phyloP scores from a whole-genome alignment of 2,797 vertebrate species.

The Telmatherina bonti region DNA sequence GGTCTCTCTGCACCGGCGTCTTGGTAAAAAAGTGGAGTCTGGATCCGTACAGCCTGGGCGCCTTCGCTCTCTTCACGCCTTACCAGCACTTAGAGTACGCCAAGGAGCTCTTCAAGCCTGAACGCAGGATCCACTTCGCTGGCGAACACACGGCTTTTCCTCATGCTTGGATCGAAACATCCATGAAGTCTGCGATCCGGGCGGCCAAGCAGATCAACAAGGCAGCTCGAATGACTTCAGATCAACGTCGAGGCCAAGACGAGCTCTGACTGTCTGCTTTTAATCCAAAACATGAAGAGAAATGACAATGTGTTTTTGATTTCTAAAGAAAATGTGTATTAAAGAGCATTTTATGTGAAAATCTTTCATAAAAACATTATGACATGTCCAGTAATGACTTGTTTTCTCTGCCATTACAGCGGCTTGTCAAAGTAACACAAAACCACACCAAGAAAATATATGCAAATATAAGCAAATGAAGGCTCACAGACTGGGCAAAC shows the following conservation, averaged over 20 bases:
- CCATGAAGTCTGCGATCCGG: slow-evolving; percentile 83
- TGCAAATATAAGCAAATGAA: too few relatives aligned
- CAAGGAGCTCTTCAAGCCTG: slow-evolving; percentile 59
- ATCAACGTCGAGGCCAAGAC: not conserved
- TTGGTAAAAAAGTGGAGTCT: slow-evolving; percentile 78
- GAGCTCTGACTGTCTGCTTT: not conserved
- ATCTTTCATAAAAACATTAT: not conserved
- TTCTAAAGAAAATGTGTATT: too few relatives aligned
- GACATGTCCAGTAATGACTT: not conserved
- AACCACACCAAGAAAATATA: too few relatives aligned
- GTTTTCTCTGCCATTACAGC: not conserved
- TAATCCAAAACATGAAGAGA: too few relatives aligned
- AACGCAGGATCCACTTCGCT: slow-evolving; percentile 80
- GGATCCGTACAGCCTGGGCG: slow-evolving; percentile 73
- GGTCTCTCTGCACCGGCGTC: slow-evolving; percentile 68
- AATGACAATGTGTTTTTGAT: too few relatives aligned
- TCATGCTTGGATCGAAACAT: slow-evolving; percentile 84
- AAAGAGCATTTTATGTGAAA: not conserved
- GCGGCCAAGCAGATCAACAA: slow-evolving; percentile 61
- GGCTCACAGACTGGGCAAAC: too few relatives aligned
- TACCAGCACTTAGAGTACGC: slow-evolving; percentile 72
- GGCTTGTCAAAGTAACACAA: too few relatives aligned
- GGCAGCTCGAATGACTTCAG: not conserved
- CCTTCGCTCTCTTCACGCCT: slow-evolving; percentile 78
- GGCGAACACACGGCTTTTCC: slow-evolving; percentile 82